Percentiles rank a stretch among this genome's conserved stretches.
phyloP scores from a whole-genome alignment of 1,140 invertebrate species.

The Drosophila insularis region DNA sequence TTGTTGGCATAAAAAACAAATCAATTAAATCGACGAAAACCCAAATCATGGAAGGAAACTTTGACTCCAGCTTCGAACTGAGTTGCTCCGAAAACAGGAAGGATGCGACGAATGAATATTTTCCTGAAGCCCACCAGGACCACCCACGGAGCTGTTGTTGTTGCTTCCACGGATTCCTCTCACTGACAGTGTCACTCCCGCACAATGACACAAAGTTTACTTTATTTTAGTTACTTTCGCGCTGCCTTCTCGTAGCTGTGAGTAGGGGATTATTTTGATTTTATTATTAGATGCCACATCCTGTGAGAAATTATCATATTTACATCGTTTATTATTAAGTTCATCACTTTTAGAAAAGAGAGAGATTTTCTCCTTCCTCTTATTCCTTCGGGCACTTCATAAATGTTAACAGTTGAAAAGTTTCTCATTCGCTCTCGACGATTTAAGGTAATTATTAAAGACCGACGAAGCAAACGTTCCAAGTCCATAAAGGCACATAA shows the following conservation, averaged over 20 bases:
- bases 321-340: constrained; percentile 83
- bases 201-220: constrained; percentile 16
- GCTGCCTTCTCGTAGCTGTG: constrained; percentile 51
- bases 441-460: constrained; percentile 36
- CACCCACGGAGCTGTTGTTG: constrained; percentile 61
- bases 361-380: no score
- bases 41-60: constrained; percentile 49
- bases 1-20: constrained; percentile 82
- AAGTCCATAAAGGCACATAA: constrained; percentile 74
- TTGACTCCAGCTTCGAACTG: constrained; percentile 20
- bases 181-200: not conserved
- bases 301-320: constrained; percentile 83
- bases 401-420: constrained; percentile 52
- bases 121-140: constrained; percentile 61
- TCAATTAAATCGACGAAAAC: constrained; percentile 78
- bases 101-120: constrained; percentile 82
- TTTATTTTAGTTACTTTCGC: constrained; percentile 20
- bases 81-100: constrained; percentile 61
- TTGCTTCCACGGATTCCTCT: constrained; percentile 6
- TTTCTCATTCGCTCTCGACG: not conserved
- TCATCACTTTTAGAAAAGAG: constrained; percentile 63
- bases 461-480: not conserved
- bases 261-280: constrained; percentile 79
- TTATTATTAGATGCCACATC: constrained; percentile 83
- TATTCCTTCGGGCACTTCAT: constrained; percentile 36